Conservation (phyloP, 2,113 vertebrate species). For the Rhipidura dahli region DNA sequence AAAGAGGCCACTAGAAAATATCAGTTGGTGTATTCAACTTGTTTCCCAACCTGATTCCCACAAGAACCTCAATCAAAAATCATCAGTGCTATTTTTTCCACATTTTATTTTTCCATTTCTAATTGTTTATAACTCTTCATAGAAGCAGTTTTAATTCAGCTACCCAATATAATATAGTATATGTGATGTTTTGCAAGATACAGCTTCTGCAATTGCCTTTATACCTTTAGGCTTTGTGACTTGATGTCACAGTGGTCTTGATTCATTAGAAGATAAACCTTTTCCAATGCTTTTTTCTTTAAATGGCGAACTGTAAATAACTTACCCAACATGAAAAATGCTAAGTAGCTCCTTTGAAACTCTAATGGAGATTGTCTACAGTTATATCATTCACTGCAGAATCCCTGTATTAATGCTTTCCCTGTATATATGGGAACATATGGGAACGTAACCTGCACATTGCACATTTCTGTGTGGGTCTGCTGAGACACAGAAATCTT, state of each 20-base stretch:
- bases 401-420: neutral
- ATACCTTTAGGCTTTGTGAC: neutral
- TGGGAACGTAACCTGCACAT: neutral
- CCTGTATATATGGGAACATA: neutral
- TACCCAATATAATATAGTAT: neutral
- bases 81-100: neutral
- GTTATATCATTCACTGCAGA: neutral
- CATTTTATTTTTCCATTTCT: neutral
- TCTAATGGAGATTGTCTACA: neutral
- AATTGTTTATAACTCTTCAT: neutral
- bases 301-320: constrained; percentile 56
- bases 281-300: neutral
- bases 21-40: neutral
- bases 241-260: neutral
- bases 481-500: neutral
- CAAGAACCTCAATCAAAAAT: neutral
- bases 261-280: constrained; percentile 12
- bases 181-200: neutral
- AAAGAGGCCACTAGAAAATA: neutral
- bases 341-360: constrained; percentile 33
- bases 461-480: neutral
- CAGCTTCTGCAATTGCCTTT: neutral
- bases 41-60: neutral
- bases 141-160: neutral
- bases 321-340: constrained; percentile 8